Percentiles rank a stretch among this genome's conserved stretches.
Conservation (phyloP, 2,797 vertebrate species). For the Sarcoramphus papa region DNA sequence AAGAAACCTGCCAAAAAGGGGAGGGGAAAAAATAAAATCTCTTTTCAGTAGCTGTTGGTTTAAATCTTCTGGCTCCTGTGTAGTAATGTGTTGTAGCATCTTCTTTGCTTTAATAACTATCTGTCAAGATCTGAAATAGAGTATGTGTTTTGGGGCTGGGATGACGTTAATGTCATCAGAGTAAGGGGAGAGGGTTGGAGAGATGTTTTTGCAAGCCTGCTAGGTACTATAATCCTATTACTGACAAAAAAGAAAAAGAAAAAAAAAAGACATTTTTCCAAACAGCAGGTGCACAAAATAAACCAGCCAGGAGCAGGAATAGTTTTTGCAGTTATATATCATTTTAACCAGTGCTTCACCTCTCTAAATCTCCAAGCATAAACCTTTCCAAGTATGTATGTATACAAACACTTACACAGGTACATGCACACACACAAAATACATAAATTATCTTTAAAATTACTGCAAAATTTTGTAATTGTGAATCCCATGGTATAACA, state of each 20-base stretch:
- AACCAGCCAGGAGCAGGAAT: neutral
- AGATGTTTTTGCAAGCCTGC: neutral
- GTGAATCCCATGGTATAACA: neutral
- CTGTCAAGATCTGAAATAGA: neutral
- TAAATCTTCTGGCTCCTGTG: neutral
- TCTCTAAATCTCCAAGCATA: neutral
- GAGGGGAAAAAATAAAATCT: neutral
- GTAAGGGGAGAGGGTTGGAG: neutral
- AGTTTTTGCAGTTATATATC: neutral
- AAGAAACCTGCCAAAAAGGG: neutral
- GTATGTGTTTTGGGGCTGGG: neutral
- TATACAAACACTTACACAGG: neutral
- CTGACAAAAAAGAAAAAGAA: neutral
- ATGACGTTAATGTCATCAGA: neutral
- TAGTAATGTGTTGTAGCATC: neutral
- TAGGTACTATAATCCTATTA: neutral
- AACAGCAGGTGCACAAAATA: slow-evolving; percentile 11
- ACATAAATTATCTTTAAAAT: neutral
- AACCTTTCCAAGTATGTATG: neutral
- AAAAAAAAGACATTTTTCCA: neutral
- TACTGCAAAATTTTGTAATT: neutral
- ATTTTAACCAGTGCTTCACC: neutral
- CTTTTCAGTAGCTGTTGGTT: neutral
- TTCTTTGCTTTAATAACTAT: neutral
- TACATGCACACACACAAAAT: neutral